phyloP scores from a whole-genome alignment of 2,113 vertebrate species.

The Callospermophilus lateralis region DNA sequence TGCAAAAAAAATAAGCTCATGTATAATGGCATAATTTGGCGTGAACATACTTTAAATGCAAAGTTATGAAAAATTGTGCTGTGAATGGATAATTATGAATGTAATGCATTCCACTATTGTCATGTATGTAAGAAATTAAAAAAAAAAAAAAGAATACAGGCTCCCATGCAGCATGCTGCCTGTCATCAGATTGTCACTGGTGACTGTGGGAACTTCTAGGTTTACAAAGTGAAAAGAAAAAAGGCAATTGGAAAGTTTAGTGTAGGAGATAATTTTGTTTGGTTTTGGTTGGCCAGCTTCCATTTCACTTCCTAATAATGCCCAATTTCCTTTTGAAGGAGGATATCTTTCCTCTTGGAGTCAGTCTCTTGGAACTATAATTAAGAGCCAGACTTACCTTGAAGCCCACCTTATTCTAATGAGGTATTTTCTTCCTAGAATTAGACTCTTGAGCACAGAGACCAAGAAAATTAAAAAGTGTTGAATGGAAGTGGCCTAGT shows the following conservation, averaged over 20 bases:
- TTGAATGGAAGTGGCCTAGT: neutral
- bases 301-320: conserved; percentile 30
- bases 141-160: neutral
- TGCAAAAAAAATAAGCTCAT: too few species aligned
- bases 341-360: conserved; percentile 1
- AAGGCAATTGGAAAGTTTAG: neutral
- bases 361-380: neutral
- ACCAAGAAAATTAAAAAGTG: conserved; percentile 9
- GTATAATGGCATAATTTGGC: too few species aligned
- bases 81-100: too few species aligned
- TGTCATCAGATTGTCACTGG: neutral
- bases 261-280: neutral
- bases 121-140: too few species aligned
- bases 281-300: neutral
- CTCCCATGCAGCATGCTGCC: neutral
- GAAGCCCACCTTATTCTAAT: neutral
- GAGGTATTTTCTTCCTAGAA: conserved; percentile 16
- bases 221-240: conserved; percentile 3
- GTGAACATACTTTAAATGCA: too few species aligned
- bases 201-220: neutral
- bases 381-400: conserved; percentile 4
- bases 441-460: neutral
- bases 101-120: too few species aligned
- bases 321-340: conserved; percentile 50
- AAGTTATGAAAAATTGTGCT: too few species aligned